phyloP scores from a whole-genome alignment of 2,888 invertebrate species.

The Nomada fucata region DNA sequence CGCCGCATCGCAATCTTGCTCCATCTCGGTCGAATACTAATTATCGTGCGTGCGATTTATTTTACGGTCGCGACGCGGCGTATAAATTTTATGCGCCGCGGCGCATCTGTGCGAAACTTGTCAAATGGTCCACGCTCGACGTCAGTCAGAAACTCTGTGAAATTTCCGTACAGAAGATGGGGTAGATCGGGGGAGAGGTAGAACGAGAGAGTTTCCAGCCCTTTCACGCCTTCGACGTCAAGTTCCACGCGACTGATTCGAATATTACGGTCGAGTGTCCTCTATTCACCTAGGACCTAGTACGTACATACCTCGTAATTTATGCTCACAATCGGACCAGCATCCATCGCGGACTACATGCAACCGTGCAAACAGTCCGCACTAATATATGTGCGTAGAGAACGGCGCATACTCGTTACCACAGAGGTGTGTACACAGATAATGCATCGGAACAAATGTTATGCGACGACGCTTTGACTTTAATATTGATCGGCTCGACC shows the following conservation, averaged over 20 bases:
- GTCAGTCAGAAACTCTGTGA: constrained; percentile 32
- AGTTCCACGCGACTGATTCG: constrained; percentile 51
- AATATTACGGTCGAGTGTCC: constrained; percentile 50
- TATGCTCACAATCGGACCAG: constrained; percentile 58
- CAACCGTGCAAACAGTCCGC: constrained; percentile 27
- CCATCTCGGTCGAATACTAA: constrained; percentile 6
- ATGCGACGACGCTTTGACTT: constrained; percentile 27
- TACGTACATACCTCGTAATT: constrained; percentile 53
- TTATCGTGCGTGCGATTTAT: constrained; percentile 43
- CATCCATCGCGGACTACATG: constrained; percentile 46
- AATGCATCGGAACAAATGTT: constrained; percentile 18
- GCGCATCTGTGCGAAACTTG: constrained; percentile 25
- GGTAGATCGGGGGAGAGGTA: neutral
- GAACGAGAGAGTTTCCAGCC: neutral
- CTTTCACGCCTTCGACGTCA: constrained; percentile 32
- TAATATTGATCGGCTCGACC: constrained; percentile 26
- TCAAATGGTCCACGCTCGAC: constrained; percentile 30
- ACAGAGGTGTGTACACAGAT: constrained; percentile 33
- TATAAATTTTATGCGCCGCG: constrained; percentile 29
- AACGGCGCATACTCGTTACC: constrained; percentile 10
- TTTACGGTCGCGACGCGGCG: constrained; percentile 4
- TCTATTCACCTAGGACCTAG: constrained; percentile 45
- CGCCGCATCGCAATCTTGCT: neutral
- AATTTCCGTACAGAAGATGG: constrained; percentile 15
- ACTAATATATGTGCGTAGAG: constrained; percentile 14